Conservation (phyloP, 2,797 vertebrate genomes). For the Peromyscus eremicus region DNA sequence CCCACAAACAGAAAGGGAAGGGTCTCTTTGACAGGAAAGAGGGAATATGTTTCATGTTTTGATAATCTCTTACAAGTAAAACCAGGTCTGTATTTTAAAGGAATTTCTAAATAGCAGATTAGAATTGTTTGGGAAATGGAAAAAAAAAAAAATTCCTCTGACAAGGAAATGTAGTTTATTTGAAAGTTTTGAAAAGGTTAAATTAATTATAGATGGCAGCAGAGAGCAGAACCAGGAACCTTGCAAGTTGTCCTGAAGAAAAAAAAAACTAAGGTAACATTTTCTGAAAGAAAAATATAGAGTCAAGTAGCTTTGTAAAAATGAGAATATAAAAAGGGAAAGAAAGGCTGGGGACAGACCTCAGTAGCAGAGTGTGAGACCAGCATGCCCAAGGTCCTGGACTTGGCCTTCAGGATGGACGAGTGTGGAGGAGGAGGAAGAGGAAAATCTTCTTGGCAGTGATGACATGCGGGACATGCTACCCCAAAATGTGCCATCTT, state of each 20-base stretch:
- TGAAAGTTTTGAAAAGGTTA: conserved; percentile 52
- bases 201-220: conserved; percentile 70
- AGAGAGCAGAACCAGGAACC: conserved; percentile 65
- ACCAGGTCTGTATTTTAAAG: conserved; percentile 44
- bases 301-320: background rate
- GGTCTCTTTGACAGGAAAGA: background rate
- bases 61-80: conserved; percentile 46
- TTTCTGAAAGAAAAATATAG: conserved; percentile 42
- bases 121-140: conserved; percentile 18
- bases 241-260: background rate
- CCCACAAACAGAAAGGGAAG: conserved; percentile 8
- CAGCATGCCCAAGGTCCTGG: no score
- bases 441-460: background rate
- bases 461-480: background rate
- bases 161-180: conserved; percentile 65
- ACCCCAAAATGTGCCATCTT: background rate
- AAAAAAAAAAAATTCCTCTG: conserved; percentile 42
- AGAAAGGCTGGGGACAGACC: no score
- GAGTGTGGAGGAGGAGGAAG: background rate
- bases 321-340: background rate
- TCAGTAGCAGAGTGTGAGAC: background rate
- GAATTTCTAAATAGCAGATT: conserved; percentile 42
- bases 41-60: conserved; percentile 40
- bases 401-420: background rate
- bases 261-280: background rate